Conservation (phyloP, 1,140 invertebrate genomes). For the Stenopsyche tienmushanensis region DNA sequence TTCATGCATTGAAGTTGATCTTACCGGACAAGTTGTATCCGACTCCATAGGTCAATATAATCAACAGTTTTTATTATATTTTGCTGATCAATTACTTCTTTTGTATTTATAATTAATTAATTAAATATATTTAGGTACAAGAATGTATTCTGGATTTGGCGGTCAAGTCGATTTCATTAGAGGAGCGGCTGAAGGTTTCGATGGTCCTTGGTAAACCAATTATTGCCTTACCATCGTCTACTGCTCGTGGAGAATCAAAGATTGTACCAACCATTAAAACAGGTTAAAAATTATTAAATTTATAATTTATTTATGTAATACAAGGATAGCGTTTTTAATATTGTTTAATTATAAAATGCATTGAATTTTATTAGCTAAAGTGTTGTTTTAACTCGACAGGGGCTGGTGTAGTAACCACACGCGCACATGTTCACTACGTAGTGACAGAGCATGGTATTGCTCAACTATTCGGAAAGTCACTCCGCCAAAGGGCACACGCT, state of each 20-base stretch:
- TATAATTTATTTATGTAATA: too few relatives aligned
- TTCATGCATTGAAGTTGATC: slow-evolving; percentile 93
- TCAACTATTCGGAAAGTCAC: slow-evolving; percentile 83
- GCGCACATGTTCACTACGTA: slow-evolving; percentile 90
- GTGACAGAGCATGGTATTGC: slow-evolving; percentile 94
- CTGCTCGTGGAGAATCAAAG: slow-evolving; percentile 84
- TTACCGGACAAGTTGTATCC: slow-evolving; percentile 91
- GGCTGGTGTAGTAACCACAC: slow-evolving; percentile 89
- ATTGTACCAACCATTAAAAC: slow-evolving; percentile 82
- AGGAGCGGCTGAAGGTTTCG: slow-evolving; percentile 86
- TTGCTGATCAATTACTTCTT: not conserved
- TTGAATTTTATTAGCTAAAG: not conserved
- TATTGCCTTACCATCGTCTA: slow-evolving; percentile 85
- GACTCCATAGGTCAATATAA: slow-evolving; percentile 79
- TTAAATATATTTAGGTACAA: slow-evolving; percentile 58
- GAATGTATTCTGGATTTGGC: slow-evolving; percentile 91
- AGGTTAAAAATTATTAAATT: too few relatives aligned
- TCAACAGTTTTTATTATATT: not conserved
- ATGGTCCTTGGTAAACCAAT: slow-evolving; percentile 91
- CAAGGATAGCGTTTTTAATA: not conserved
- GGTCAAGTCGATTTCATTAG: slow-evolving; percentile 96
- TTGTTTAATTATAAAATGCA: not conserved
- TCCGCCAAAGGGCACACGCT: slow-evolving; percentile 85
- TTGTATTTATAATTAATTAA: too few relatives aligned
- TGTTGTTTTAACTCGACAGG: slow-evolving; percentile 58